These are phyloP conservation scores for Macaria notata DNA, from an alignment of 2,888 invertebrate genomes.

Conservation along the genomic window DNA sequence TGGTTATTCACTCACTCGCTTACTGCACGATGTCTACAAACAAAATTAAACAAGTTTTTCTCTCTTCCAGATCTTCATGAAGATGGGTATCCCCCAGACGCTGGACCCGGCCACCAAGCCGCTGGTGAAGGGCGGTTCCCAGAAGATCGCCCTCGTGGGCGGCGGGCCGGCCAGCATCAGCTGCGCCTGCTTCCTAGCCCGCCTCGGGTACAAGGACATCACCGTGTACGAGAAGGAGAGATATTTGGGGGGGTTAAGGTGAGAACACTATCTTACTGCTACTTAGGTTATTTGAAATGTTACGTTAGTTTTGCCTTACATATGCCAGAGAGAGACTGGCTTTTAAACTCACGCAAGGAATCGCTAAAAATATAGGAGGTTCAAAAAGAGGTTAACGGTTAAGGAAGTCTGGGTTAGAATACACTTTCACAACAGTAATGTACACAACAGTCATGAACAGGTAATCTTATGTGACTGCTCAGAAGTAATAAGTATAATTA, in stretches of 20 bases:
- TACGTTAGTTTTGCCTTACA: no score
- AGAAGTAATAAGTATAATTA: no score
- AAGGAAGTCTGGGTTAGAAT: no score
- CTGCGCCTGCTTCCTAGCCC: slow-evolving; percentile 96
- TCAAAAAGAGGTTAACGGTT: no score
- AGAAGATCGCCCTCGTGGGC: slow-evolving; percentile 93
- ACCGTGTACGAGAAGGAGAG: slow-evolving; percentile 95
- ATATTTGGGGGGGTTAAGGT: slow-evolving; percentile 95
- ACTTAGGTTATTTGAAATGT: no score
- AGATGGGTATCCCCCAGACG: slow-evolving; percentile 95
- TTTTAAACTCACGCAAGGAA: no score
- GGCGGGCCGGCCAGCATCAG: slow-evolving; percentile 98
- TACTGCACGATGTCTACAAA: background rate
- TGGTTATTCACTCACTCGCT: no score
- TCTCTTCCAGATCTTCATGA: slow-evolving; percentile 89
- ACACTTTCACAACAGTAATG: no score
- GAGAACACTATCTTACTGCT: slow-evolving; percentile 19
- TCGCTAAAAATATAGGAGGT: no score
- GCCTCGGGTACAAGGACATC: slow-evolving; percentile 95
- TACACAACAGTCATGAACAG: no score
- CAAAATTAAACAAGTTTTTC: background rate
- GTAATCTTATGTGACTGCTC: no score
- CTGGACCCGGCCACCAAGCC: slow-evolving; percentile 86
- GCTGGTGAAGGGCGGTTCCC: slow-evolving; percentile 79
- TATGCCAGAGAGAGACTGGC: no score